Evolutionary conservation across 2,888 invertebrate species (phyloP).

Genomic region (Tipula vernalis): DNA sequence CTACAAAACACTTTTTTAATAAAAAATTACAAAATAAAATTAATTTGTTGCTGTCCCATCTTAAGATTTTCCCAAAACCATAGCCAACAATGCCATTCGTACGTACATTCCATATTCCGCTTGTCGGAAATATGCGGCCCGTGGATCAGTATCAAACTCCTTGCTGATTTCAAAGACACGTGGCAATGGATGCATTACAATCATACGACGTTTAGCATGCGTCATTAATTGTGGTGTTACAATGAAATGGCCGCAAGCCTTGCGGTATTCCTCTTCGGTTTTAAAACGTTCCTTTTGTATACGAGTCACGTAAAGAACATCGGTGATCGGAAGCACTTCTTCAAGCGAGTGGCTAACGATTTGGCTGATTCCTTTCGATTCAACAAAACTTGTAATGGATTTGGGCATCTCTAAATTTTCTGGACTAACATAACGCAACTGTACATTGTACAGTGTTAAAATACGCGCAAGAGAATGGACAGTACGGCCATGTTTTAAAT

Average conservation of each 20-base stretch:
- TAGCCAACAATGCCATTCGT: slow-evolving; percentile 91
- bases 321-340: slow-evolving; percentile 42
- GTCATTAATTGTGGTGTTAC: slow-evolving; percentile 95
- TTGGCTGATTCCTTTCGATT: slow-evolving; percentile 67
- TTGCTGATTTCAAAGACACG: slow-evolving; percentile 88
- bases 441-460: slow-evolving; percentile 86
- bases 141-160: slow-evolving; percentile 89
- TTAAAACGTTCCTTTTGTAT: slow-evolving; percentile 90
- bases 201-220: slow-evolving; percentile 82
- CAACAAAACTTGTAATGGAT: slow-evolving; percentile 66
- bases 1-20: background rate
- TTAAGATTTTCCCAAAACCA: slow-evolving; percentile 54
- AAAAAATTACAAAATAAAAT: background rate
- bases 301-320: slow-evolving; percentile 96
- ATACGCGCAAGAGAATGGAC: slow-evolving; percentile 94
- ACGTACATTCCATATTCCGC: slow-evolving; percentile 97
- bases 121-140: slow-evolving; percentile 97
- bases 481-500: slow-evolving; percentile 93
- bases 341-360: slow-evolving; percentile 33
- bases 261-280: slow-evolving; percentile 70
- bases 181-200: slow-evolving; percentile 95
- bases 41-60: background rate
- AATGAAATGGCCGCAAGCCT: slow-evolving; percentile 78
- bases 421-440: slow-evolving; percentile 84
- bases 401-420: slow-evolving; percentile 81